A percentile compares a stretch with the other conserved stretches of the same genome.
Conservation (phyloP, 2,797 vertebrate species). For the Macroramphosus scolopax region DNA sequence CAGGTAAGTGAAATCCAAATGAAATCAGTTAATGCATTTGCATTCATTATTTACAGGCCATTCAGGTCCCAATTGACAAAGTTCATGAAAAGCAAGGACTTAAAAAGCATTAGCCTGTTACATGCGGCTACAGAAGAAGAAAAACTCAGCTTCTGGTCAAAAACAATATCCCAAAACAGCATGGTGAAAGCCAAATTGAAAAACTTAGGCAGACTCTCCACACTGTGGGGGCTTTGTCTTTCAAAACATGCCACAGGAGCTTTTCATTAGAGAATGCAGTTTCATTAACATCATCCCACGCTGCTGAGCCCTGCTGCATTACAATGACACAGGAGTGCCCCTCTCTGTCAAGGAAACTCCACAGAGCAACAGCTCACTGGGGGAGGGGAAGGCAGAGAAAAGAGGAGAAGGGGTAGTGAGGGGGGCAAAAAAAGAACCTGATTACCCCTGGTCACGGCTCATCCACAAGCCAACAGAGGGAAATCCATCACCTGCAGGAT, state of each 20-base stretch:
- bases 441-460: conserved; percentile 74
- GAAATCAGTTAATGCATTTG: conserved; percentile 17
- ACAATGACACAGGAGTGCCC: conserved; percentile 76
- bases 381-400: conserved; percentile 56
- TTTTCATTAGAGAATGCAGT: conserved; percentile 77
- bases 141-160: conserved; percentile 27
- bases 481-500: conserved; percentile 77
- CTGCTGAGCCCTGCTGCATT: conserved; percentile 70
- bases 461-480: conserved; percentile 70
- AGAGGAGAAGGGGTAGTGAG: conserved; percentile 16
- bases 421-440: conserved; percentile 64
- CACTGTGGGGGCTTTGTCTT: conserved; percentile 73
- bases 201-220: conserved; percentile 47
- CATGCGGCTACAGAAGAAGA: conserved; percentile 44
- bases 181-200: conserved; percentile 53
- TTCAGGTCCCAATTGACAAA: conserved; percentile 49
- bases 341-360: conserved; percentile 71
- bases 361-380: conserved; percentile 60
- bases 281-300: conserved; percentile 80
- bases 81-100: conserved; percentile 58
- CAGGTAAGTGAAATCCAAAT: conserved; percentile 25
- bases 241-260: conserved; percentile 72
- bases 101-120: conserved; percentile 31
- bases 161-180: conserved; percentile 62
- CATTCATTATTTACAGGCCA: conserved; percentile 45